These are phyloP conservation scores for Fragum whitleyi DNA, from an alignment of 2,888 invertebrate genomes.

Conservation along the genomic window DNA sequence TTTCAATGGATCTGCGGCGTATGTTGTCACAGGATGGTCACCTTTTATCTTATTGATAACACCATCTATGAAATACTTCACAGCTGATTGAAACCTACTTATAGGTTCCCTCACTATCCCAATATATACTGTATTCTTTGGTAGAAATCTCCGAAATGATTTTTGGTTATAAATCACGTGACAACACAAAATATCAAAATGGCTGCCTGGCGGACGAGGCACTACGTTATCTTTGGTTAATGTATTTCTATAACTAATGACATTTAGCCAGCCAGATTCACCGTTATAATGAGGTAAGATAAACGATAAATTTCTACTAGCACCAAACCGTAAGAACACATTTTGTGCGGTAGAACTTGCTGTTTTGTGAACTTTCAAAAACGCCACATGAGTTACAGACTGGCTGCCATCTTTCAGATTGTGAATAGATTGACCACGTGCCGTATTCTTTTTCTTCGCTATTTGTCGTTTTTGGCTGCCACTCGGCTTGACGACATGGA, in stretches of 20 bases:
- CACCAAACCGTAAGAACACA: conserved; percentile 68
- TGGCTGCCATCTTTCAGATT: not conserved
- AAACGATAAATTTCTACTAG: conserved; percentile 64
- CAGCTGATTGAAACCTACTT: conserved; percentile 62
- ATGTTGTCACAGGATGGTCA: conserved; percentile 53
- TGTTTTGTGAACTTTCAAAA: conserved; percentile 73
- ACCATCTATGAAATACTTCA: conserved; percentile 57
- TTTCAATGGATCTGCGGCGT: conserved; percentile 58
- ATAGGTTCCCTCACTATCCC: conserved; percentile 73
- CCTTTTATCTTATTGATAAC: conserved; percentile 56
- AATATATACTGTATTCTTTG: conserved; percentile 66
- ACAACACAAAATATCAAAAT: conserved; percentile 71
- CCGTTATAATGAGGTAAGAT: conserved; percentile 56
- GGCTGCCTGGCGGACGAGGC: conserved; percentile 53
- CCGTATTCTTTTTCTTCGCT: not conserved
- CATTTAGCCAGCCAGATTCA: conserved; percentile 58
- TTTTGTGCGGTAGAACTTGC: conserved; percentile 71
- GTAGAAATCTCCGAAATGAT: conserved; percentile 59
- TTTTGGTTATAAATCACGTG: conserved; percentile 70
- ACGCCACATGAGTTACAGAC: conserved; percentile 62
- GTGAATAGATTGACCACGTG: not conserved
- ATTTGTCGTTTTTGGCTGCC: not conserved
- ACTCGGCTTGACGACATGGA: not conserved
- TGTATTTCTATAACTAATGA: conserved; percentile 60
- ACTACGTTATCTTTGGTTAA: conserved; percentile 53